These are phyloP conservation scores for Scrobipalpa costella DNA, from an alignment of 2,888 invertebrate species.

Conservation along the genomic window DNA sequence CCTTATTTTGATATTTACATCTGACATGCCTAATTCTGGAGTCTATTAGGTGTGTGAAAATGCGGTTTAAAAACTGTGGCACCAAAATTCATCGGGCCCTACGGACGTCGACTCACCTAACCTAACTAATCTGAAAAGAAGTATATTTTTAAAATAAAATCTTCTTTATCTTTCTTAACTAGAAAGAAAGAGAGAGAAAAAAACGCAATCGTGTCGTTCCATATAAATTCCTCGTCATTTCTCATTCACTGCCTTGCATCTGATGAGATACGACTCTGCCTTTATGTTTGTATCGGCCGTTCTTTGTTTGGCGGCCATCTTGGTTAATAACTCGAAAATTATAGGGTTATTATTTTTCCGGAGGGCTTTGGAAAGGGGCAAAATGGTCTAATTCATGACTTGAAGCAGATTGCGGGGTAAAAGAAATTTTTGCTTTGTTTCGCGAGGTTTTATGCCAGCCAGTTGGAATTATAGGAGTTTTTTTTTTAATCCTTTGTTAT, in stretches of 20 bases:
- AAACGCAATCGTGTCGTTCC: background rate
- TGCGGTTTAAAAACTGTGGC: no score
- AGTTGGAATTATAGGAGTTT: no score
- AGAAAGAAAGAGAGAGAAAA: no score
- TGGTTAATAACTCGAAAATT: background rate
- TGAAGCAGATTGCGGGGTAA: background rate
- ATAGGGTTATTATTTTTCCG: conserved; percentile 13
- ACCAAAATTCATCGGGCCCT: no score
- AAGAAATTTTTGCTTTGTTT: background rate
- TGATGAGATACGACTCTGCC: conserved; percentile 40
- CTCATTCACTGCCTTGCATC: conserved; percentile 46
- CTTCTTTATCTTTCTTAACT: no score
- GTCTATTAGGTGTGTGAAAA: no score
- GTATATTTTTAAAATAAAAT: no score
- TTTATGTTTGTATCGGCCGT: conserved; percentile 11
- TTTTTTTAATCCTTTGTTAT: no score
- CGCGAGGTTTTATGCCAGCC: no score
- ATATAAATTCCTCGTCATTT: conserved; percentile 34
- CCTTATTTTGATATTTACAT: background rate
- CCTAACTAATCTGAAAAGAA: no score
- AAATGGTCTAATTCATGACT: background rate
- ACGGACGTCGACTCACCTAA: no score
- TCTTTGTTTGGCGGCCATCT: conserved; percentile 30
- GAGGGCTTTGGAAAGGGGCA: background rate
- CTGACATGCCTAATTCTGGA: no score